Percentiles rank a stretch among this genome's conserved stretches.
These are phyloP conservation scores for Ictalurus furcatus DNA, from an alignment of 2,113 vertebrate species.

Conservation along the genomic window DNA sequence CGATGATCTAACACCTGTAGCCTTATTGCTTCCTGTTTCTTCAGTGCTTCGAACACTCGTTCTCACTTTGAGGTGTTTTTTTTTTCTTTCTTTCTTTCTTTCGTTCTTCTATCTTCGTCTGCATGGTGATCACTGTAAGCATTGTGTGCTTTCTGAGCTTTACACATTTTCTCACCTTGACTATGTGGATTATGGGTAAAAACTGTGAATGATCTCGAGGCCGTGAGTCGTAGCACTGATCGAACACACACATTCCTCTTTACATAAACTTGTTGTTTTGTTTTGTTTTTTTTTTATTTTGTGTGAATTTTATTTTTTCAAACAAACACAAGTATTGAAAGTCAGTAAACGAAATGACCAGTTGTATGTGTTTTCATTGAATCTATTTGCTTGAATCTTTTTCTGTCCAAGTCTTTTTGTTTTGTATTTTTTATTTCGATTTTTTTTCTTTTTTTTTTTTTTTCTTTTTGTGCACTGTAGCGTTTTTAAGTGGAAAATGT, in stretches of 20 bases:
- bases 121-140: constrained; percentile 1
- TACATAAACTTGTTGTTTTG: neutral
- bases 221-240: constrained; percentile 40
- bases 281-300: neutral
- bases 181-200: constrained; percentile 16
- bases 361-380: constrained; percentile 12
- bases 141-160: constrained; percentile 23
- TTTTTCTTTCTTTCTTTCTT: too few relatives aligned
- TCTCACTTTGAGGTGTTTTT: neutral
- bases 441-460: neutral
- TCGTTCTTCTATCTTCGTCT: neutral
- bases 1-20: neutral
- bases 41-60: neutral
- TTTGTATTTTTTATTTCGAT: too few relatives aligned
- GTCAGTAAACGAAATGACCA: neutral
- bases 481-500: neutral
- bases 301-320: neutral
- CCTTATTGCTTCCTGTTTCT: constrained; percentile 11
- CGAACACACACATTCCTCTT: constrained; percentile 17
- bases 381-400: neutral
- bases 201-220: constrained; percentile 50
- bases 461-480: constrained; percentile 6
- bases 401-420: neutral
- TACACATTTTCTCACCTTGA: constrained; percentile 4
- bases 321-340: constrained; percentile 33